Evolutionary conservation across 2,888 invertebrate genomes (phyloP).

Genomic region (Erannis defoliaria): DNA sequence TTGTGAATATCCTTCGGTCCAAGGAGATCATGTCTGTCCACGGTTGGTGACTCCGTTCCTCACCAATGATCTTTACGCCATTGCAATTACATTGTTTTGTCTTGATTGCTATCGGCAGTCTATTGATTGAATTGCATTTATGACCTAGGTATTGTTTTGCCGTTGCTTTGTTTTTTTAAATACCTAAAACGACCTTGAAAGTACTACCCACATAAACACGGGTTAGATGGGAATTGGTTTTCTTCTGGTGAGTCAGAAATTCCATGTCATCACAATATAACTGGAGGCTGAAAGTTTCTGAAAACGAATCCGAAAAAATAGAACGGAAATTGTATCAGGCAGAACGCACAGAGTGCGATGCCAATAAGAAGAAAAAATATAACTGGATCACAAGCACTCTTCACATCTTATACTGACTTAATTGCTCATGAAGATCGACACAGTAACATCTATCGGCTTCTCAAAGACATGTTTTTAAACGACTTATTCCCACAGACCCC

Average conservation of each 20-base stretch:
- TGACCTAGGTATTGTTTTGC: conserved; percentile 39
- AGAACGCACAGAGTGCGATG: too few species aligned
- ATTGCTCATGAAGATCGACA: neutral
- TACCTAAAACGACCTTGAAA: neutral
- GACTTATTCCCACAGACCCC: conserved; percentile 17
- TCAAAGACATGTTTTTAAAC: conserved; percentile 14
- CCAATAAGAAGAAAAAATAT: too few species aligned
- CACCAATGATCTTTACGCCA: conserved; percentile 61
- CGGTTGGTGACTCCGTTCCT: conserved; percentile 68
- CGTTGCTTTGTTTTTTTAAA: conserved; percentile 32
- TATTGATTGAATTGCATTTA: conserved; percentile 45
- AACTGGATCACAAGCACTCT: too few species aligned
- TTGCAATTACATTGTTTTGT: conserved; percentile 62
- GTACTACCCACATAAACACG: neutral
- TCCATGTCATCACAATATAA: too few species aligned
- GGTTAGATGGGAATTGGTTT: too few species aligned
- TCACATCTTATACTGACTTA: neutral
- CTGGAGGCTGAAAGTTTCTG: too few species aligned
- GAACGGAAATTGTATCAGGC: too few species aligned
- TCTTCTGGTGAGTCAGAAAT: too few species aligned
- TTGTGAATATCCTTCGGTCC: conserved; percentile 60
- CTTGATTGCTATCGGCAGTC: conserved; percentile 57
- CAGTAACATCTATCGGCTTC: conserved; percentile 10
- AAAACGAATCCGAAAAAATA: too few species aligned
- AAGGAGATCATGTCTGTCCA: conserved; percentile 68